Conservation (phyloP, 1,140 invertebrate species). For the Sycophaga agraensis region DNA sequence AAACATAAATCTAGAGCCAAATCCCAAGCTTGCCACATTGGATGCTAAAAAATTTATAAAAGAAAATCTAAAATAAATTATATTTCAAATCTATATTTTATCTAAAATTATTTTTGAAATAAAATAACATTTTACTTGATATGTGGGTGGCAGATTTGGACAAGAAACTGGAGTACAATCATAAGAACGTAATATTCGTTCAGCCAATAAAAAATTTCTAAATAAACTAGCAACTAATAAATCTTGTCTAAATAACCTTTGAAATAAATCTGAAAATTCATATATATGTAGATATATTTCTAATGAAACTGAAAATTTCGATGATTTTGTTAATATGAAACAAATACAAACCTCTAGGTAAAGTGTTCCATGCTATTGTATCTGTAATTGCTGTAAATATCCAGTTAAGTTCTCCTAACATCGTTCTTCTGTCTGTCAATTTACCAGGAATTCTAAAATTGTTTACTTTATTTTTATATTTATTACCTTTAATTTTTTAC, state of each 20-base stretch:
- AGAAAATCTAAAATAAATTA: conserved; percentile 12
- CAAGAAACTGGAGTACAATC: conserved; percentile 93
- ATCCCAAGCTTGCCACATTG: conserved; percentile 97
- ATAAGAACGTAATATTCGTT: conserved; percentile 93
- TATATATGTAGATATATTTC: neutral
- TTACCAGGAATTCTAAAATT: conserved; percentile 85
- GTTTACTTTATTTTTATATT: conserved; percentile 1
- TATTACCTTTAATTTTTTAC: conserved; percentile 13
- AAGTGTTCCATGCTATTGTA: conserved; percentile 98
- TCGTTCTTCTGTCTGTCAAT: conserved; percentile 91
- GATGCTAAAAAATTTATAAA: conserved; percentile 62
- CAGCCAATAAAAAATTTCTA: conserved; percentile 95
- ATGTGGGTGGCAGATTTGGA: conserved; percentile 87
- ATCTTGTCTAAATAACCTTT: conserved; percentile 96
- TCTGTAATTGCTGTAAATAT: conserved; percentile 99
- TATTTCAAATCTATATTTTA: neutral
- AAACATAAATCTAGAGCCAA: conserved; percentile 91
- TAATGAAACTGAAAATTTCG: neutral
- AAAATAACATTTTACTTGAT: conserved; percentile 64
- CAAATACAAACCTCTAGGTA: conserved; percentile 70
- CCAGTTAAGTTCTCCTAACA: conserved; percentile 99
- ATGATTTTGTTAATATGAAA: neutral
- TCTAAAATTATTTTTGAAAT: neutral
- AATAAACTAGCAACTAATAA: conserved; percentile 97
- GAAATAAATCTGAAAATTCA: conserved; percentile 78